These are phyloP conservation scores for Oasisia sp. DNA, from an alignment of 2,888 invertebrate species.

Conservation along the genomic window DNA sequence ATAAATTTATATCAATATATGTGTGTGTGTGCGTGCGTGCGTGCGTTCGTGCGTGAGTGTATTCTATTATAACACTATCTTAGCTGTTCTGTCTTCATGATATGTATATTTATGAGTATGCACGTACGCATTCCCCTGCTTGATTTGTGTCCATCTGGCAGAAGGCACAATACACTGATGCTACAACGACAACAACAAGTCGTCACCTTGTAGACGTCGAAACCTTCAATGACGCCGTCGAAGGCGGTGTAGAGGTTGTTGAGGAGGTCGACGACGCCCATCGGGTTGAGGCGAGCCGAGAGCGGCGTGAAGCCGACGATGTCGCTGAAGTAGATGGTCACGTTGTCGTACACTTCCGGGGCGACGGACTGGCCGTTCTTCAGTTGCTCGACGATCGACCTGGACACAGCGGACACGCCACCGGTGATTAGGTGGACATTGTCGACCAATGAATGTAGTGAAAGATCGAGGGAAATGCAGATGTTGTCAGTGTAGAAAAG, in stretches of 20 bases:
- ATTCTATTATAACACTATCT: no score
- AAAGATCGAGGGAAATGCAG: no score
- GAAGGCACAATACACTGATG: neutral
- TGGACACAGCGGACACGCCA: neutral
- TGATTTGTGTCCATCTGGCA: neutral
- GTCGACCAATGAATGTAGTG: neutral
- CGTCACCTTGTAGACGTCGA: constrained; percentile 11
- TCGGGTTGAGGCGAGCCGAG: neutral
- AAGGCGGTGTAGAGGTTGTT: neutral
- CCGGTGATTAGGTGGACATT: neutral
- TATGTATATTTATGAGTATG: neutral
- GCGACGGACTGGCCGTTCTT: constrained; percentile 32
- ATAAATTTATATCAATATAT: no score
- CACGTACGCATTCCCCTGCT: neutral
- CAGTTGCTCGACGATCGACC: constrained; percentile 35
- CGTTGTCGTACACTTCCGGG: constrained; percentile 32
- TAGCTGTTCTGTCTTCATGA: no score
- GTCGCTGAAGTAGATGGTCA: constrained; percentile 37
- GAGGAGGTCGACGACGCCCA: neutral
- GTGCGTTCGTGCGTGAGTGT: no score
- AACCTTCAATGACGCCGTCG: neutral
- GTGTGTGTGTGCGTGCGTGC: no score
- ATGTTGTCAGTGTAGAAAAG: no score
- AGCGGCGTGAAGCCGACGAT: constrained; percentile 5
- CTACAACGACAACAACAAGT: neutral